Evolutionary conservation across 2,113 vertebrate genomes (phyloP).

Genomic region (Columba livia): DNA sequence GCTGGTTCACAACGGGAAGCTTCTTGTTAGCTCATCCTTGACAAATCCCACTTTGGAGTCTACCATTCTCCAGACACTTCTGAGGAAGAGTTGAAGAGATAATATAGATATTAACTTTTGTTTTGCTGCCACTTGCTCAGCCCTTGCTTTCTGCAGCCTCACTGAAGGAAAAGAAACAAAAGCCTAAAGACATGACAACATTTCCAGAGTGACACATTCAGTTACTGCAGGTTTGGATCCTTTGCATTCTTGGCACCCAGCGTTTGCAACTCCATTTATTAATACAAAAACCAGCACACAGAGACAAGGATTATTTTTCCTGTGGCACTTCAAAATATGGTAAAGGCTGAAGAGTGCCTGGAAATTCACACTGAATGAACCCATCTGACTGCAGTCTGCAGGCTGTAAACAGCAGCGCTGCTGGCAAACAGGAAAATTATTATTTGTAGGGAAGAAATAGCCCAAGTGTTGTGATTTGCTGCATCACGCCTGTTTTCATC

Average conservation of each 20-base stretch:
- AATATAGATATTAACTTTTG: background rate
- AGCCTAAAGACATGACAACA: background rate
- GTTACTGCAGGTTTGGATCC: background rate
- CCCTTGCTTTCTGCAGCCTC: background rate
- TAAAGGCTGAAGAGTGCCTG: background rate
- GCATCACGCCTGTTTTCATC: background rate
- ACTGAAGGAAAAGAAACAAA: background rate
- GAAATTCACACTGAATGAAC: slow-evolving; percentile 19
- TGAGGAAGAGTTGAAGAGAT: background rate
- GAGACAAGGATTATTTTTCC: background rate
- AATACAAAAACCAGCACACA: slow-evolving; percentile 12
- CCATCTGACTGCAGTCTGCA: slow-evolving; percentile 28
- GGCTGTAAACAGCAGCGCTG: background rate
- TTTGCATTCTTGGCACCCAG: background rate
- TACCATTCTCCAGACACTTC: background rate
- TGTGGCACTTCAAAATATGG: slow-evolving; percentile 14
- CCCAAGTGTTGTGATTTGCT: background rate
- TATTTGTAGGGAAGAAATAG: slow-evolving; percentile 3
- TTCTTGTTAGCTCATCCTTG: background rate
- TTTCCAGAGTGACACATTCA: slow-evolving; percentile 10
- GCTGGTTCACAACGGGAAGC: background rate
- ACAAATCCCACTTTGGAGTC: background rate
- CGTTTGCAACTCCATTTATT: background rate
- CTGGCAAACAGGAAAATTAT: slow-evolving; percentile 4
- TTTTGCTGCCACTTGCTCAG: background rate